A percentile compares a stretch with the other conserved stretches of the same genome.
Evolutionary conservation across 2,888 invertebrate species (phyloP).

Genomic region (Epiblema foenella): DNA sequence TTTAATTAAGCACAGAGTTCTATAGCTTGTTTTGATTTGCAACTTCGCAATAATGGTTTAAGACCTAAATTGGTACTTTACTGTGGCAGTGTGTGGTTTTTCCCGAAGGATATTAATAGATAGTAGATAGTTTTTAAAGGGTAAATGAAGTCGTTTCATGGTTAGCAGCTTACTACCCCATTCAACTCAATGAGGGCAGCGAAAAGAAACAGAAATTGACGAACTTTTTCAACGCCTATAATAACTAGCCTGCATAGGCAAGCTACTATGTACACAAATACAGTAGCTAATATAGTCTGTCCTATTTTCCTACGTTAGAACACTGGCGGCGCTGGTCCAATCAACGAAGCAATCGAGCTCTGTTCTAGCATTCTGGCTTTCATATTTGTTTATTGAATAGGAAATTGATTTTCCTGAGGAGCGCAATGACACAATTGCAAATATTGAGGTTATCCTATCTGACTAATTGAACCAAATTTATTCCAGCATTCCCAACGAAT

Average conservation of each 20-base stretch:
- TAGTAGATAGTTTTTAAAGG: too few relatives aligned
- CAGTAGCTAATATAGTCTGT: constrained; percentile 5
- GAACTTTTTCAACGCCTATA: background rate
- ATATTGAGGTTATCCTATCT: background rate
- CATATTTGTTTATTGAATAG: constrained; percentile 7
- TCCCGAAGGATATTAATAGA: background rate
- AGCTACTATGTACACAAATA: constrained; percentile 2
- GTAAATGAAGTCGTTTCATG: too few relatives aligned
- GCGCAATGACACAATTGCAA: background rate
- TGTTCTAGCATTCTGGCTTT: background rate
- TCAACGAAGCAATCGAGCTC: constrained; percentile 14
- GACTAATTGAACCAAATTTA: too few relatives aligned
- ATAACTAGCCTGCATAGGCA: background rate
- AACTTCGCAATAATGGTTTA: background rate
- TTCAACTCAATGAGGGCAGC: background rate
- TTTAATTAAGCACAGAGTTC: constrained; percentile 38
- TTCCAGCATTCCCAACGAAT: too few relatives aligned
- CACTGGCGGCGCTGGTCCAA: constrained; percentile 14
- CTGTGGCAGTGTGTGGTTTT: background rate
- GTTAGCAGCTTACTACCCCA: background rate
- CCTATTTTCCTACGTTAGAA: constrained; percentile 14
- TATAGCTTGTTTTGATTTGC: constrained; percentile 21
- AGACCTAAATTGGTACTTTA: background rate
- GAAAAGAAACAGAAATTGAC: background rate
- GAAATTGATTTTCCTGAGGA: background rate